Evolutionary conservation across 2,888 invertebrate genomes (phyloP), one percentile per base, ranked within the genome.

Genomic region (Philhelius pedissequus): DNA sequence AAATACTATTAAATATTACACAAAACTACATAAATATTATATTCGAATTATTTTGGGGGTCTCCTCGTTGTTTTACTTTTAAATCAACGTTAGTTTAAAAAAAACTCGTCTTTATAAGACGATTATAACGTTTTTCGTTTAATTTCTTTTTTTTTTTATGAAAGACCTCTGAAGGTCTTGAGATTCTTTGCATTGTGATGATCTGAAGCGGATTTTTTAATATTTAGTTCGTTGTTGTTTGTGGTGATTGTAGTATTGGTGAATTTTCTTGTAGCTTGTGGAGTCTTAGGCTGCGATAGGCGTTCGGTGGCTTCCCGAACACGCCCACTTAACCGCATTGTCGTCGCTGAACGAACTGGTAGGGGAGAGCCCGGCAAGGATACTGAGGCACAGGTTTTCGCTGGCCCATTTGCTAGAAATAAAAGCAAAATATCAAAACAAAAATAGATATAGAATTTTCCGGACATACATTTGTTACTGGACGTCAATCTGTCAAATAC

Each of bases 241-340:
- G 83, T 66, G 30, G 38, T 84, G 70, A 66, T 76, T 32, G 62
- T 50, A 15, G 66, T 54, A 25, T 77, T 82, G 58, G 48, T 84
- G 70, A 76, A 80, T 76, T 84, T 84, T 75, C 84, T 70, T 60
- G 70, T 43, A 48, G 80, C 54, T 76, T 84, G 84, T 76, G 84
- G 84, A 11, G 84, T 84, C 68, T 91, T 91, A 84, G 91, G 91
- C 83, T 90, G 89, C 86, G 91, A 89, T 87, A 91, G 89, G 88
- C 92, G 89, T 88, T 92, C 89, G 76, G 92, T 90, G 80, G 92
- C 92, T 87, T 92, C 92, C 56, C 91, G 90, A 11, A 92, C 91
- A 32, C 92, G 91, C 87, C 91, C 91, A 82, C 92, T 92, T 91
- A 93, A 90, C 90, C 92, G 90, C 87, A 92, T 89, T 86, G 91